phyloP scores from a whole-genome alignment of 2,888 invertebrate genomes.

The Leptinotarsa tumamoca region DNA sequence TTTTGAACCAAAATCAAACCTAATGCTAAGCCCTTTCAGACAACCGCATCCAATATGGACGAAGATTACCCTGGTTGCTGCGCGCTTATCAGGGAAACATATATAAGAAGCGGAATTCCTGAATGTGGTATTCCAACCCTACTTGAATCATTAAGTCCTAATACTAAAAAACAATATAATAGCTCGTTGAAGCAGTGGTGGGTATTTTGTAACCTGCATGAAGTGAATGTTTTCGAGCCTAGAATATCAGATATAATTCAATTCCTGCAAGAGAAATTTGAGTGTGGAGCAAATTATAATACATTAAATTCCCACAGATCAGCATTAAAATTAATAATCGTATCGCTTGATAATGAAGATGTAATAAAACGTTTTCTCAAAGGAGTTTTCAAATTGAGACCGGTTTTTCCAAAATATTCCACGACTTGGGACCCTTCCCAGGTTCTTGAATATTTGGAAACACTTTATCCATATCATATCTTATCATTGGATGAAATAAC shows the following conservation, averaged over 20 bases:
- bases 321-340: slow-evolving; percentile 16
- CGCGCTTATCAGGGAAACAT: not conserved
- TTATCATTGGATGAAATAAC: slow-evolving; percentile 20
- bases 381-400: slow-evolving; percentile 23
- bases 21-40: slow-evolving; percentile 19
- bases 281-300: not conserved
- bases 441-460: slow-evolving; percentile 24
- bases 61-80: too few species aligned
- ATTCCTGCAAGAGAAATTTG: not conserved
- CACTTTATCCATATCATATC: not conserved
- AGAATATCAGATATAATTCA: not conserved
- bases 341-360: slow-evolving; percentile 11
- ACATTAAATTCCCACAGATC: slow-evolving; percentile 22
- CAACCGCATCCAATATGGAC: not conserved
- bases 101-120: not conserved
- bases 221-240: not conserved
- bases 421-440: slow-evolving; percentile 32
- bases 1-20: not conserved
- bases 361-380: slow-evolving; percentile 36
- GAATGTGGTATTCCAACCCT: not conserved
- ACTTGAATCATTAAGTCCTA: not conserved
- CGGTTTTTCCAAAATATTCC: slow-evolving; percentile 19
- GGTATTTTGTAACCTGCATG: not conserved
- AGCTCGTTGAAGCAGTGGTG: not conserved
- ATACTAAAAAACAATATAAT: not conserved